These are phyloP conservation scores for Ophioninae sp. DNA, from an alignment of 2,888 invertebrate genomes.

Conservation along the genomic window DNA sequence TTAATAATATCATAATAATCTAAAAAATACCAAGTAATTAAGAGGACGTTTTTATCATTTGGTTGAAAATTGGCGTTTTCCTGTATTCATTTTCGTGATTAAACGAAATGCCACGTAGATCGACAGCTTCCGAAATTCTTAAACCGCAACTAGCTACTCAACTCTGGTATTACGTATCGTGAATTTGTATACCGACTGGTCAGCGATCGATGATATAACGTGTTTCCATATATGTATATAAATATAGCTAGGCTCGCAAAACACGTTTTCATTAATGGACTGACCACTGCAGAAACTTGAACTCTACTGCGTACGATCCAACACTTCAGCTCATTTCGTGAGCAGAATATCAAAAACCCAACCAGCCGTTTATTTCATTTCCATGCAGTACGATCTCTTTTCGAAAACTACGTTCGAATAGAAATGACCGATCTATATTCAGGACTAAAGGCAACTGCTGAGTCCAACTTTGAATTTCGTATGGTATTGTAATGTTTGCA, in stretches of 20 bases:
- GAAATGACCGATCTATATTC: neutral
- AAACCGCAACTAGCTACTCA: neutral
- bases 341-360: constrained; percentile 15
- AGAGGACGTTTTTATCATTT: too few relatives aligned
- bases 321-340: constrained; percentile 31
- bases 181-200: neutral
- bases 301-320: constrained; percentile 25
- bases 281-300: constrained; percentile 37
- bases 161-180: neutral
- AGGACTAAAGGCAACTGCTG: neutral
- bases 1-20: too few relatives aligned
- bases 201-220: neutral
- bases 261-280: constrained; percentile 49
- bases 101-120: neutral
- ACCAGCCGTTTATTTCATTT: neutral
- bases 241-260: neutral
- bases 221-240: neutral
- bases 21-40: too few relatives aligned
- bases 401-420: neutral
- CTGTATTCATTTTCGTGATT: neutral
- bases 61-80: too few relatives aligned
- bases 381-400: neutral
- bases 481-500: too few relatives aligned
- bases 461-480: neutral
- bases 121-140: neutral